Conservation (phyloP, 2,888 invertebrate genomes). For the Sipha maydis region DNA sequence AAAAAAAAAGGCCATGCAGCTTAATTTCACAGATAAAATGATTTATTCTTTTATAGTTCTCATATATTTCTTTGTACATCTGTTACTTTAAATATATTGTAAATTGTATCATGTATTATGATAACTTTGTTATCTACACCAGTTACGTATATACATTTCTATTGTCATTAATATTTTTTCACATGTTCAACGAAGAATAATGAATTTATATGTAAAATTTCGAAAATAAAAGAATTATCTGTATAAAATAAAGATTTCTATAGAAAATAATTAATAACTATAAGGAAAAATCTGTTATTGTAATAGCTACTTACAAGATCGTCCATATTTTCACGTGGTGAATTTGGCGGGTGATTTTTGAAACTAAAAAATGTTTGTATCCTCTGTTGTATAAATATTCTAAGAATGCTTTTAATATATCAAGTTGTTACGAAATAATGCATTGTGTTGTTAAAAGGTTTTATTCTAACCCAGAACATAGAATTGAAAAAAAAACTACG, state of each 20-base stretch:
- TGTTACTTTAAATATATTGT: no score
- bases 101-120: no score
- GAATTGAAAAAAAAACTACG: not conserved
- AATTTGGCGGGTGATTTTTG: not conserved
- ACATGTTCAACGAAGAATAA: no score
- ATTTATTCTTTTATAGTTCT: no score
- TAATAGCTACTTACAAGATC: constrained; percentile 38
- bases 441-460: not conserved
- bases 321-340: constrained; percentile 30
- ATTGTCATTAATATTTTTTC: no score
- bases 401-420: not conserved
- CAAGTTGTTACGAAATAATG: not conserved
- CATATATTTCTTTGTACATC: no score
- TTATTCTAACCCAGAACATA: not conserved
- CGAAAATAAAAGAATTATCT: not conserved
- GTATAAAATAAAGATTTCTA: not conserved
- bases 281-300: not conserved
- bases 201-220: not conserved
- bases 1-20: no score
- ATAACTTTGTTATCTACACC: no score
- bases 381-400: not conserved
- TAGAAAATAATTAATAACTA: not conserved
- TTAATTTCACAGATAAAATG: no score
- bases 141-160: no score
- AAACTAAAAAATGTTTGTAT: not conserved